phyloP scores from a whole-genome alignment of 2,113 vertebrate species.

The Myotis davidii region DNA sequence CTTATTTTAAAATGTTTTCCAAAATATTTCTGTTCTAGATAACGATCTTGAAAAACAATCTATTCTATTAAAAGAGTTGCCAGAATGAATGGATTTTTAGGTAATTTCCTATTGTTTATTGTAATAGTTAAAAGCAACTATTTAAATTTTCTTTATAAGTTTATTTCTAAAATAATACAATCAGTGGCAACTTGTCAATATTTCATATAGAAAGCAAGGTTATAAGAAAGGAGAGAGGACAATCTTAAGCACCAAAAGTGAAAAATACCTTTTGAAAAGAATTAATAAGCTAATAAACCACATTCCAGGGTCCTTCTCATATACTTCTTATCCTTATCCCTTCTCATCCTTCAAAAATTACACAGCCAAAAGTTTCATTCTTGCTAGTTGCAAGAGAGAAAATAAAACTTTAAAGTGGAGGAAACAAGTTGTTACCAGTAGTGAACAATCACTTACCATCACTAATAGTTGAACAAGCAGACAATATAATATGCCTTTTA shows the following conservation, averaged over 20 bases:
- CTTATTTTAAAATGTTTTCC: background rate
- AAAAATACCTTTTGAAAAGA: constrained; percentile 10
- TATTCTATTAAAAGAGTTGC: constrained; percentile 7
- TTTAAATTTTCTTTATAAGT: background rate
- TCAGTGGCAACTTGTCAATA: background rate
- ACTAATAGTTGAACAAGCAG: background rate
- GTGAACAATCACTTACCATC: background rate
- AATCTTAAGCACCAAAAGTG: background rate
- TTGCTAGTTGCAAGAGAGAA: constrained; percentile 17
- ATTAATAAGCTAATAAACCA: constrained; percentile 19
- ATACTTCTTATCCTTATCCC: background rate
- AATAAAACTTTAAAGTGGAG: background rate
- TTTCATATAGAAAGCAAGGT: constrained; percentile 5
- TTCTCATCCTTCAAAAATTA: constrained; percentile 41
- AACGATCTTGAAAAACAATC: background rate
- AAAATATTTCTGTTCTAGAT: background rate
- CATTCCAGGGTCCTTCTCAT: background rate
- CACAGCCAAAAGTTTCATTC: background rate
- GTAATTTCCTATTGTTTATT: background rate
- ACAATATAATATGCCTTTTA: background rate
- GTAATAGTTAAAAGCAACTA: constrained; percentile 22
- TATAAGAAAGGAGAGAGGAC: background rate
- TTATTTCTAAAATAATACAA: constrained; percentile 20
- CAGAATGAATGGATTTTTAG: background rate
- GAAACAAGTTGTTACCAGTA: background rate